Evolutionary conservation across 2,888 invertebrate species (phyloP).

Genomic region (Aleiodes testaceus): DNA sequence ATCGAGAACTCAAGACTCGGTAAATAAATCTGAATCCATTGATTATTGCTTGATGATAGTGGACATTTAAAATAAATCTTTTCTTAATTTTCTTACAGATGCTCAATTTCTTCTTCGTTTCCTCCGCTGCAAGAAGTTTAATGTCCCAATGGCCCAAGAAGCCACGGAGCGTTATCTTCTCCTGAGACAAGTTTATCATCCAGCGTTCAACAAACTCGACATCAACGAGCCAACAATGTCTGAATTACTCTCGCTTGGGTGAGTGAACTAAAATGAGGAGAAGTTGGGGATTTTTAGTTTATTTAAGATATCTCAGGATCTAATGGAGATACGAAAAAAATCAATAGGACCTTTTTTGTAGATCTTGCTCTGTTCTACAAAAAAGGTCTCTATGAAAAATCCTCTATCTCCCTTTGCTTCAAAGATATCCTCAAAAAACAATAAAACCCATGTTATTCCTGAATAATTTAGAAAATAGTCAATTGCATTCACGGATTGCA

Average conservation of each 20-base stretch:
- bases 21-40: slow-evolving; percentile 62
- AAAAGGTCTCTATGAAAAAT: background rate
- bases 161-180: slow-evolving; percentile 85
- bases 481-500: too few relatives aligned
- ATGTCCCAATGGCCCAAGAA: slow-evolving; percentile 85
- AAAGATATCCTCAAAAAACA: too few relatives aligned
- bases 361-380: too few relatives aligned
- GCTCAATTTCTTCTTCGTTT: slow-evolving; percentile 82
- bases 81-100: slow-evolving; percentile 75
- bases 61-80: slow-evolving; percentile 10
- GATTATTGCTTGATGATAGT: background rate
- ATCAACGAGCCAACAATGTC: slow-evolving; percentile 81
- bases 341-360: too few relatives aligned
- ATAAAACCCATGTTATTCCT: too few relatives aligned
- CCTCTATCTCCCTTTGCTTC: background rate
- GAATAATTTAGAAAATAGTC: too few relatives aligned
- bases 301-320: too few relatives aligned
- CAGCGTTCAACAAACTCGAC: slow-evolving; percentile 84
- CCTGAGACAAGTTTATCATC: slow-evolving; percentile 84
- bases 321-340: too few relatives aligned
- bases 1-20: slow-evolving; percentile 82
- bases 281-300: too few relatives aligned
- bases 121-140: slow-evolving; percentile 86
- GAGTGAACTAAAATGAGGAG: slow-evolving; percentile 58
- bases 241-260: slow-evolving; percentile 83